Conservation (phyloP, 64 coral and sea anemone genomes). For the Stichodactyla helianthus region DNA sequence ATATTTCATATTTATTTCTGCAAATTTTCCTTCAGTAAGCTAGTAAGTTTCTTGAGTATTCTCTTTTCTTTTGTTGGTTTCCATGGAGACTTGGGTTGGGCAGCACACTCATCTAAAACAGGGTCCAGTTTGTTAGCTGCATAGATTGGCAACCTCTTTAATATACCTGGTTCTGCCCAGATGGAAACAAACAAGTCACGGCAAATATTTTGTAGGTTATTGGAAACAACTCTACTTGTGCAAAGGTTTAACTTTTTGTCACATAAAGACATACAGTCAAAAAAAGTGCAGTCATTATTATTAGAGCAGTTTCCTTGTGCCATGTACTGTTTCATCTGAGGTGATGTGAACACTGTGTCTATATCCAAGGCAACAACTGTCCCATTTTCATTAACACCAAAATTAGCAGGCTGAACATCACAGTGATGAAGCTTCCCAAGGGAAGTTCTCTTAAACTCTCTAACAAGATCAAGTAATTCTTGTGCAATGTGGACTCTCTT, state of each 20-base stretch:
- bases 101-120: slow-evolving; percentile 43
- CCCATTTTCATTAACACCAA: slow-evolving; percentile 60
- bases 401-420: slow-evolving; percentile 90
- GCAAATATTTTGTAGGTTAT: slow-evolving; percentile 85
- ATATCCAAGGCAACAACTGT: slow-evolving; percentile 67
- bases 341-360: slow-evolving; percentile 59
- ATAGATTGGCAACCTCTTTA: slow-evolving; percentile 60
- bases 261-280: slow-evolving; percentile 82
- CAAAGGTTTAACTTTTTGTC: slow-evolving; percentile 57
- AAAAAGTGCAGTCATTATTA: slow-evolving; percentile 73
- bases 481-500: slow-evolving; percentile 46
- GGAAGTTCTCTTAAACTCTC: slow-evolving; percentile 45
- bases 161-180: slow-evolving; percentile 68
- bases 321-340: slow-evolving; percentile 64
- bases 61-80: slow-evolving; percentile 49
- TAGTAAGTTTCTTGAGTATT: slow-evolving; percentile 11
- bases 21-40: neutral
- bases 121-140: slow-evolving; percentile 50
- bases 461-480: slow-evolving; percentile 56
- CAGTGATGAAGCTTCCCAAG: slow-evolving; percentile 72
- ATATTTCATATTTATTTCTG: neutral
- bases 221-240: slow-evolving; percentile 54
- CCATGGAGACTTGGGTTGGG: slow-evolving; percentile 69
- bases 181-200: slow-evolving; percentile 57
- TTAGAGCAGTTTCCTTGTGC: slow-evolving; percentile 57